These are phyloP conservation scores for Melinaea menophilus DNA, from an alignment of 2,888 invertebrate genomes.

Conservation along the genomic window DNA sequence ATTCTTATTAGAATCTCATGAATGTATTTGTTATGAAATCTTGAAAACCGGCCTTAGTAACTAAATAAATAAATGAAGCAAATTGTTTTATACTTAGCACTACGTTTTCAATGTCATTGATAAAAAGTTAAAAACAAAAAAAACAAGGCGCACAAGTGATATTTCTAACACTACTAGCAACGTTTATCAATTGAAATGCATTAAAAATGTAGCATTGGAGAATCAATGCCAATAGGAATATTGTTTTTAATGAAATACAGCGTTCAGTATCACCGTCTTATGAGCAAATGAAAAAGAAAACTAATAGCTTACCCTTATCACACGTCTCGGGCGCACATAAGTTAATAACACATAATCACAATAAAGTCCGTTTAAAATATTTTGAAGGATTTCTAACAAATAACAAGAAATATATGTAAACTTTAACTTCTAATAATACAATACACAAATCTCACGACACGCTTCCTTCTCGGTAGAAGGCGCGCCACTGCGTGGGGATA, in stretches of 20 bases:
- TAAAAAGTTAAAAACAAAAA: constrained; percentile 27
- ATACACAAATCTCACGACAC: constrained; percentile 34
- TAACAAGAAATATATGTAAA: constrained; percentile 63
- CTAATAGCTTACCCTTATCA: constrained; percentile 69
- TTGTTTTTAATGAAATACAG: constrained; percentile 37
- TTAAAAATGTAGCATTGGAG: constrained; percentile 21
- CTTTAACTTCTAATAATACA: constrained; percentile 62
- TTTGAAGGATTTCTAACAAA: constrained; percentile 45
- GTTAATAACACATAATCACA: constrained; percentile 73
- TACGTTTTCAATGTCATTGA: constrained; percentile 27
- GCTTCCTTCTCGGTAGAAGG: constrained; percentile 45
- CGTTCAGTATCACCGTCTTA: constrained; percentile 44
- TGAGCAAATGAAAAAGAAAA: constrained; percentile 47
- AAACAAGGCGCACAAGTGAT: constrained; percentile 11
- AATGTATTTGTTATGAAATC: constrained; percentile 17
- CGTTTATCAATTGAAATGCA: constrained; percentile 3
- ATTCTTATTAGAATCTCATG: constrained; percentile 23
- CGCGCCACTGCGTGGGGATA: constrained; percentile 63
- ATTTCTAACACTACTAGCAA: constrained; percentile 2
- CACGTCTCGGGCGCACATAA: constrained; percentile 59
- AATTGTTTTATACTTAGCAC: constrained; percentile 15
- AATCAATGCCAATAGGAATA: constrained; percentile 34
- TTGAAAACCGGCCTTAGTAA: constrained; percentile 27
- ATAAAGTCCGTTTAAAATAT: constrained; percentile 51
- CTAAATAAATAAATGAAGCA: constrained; percentile 28